Evolutionary conservation across 2,113 vertebrate species (phyloP).

Genomic region (Hydrochoerus hydrochaeris): DNA sequence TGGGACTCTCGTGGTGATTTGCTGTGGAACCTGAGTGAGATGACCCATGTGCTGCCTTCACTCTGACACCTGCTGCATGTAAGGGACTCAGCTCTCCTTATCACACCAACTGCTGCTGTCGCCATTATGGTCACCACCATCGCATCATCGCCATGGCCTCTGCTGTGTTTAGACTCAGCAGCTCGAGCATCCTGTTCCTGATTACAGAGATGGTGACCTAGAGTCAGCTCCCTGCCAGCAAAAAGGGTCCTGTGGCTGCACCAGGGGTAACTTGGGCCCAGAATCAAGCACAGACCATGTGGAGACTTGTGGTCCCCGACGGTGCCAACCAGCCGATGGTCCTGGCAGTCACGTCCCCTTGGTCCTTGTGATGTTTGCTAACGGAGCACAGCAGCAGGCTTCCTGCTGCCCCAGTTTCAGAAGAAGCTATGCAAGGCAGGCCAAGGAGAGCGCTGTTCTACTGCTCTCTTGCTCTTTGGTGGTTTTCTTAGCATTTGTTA

Average conservation of each 20-base stretch:
- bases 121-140: not conserved
- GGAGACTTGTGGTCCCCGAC: not conserved
- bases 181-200: too few species aligned
- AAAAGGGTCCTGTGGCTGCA: not conserved
- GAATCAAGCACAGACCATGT: not conserved
- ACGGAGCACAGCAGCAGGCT: not conserved
- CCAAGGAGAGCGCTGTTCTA: accelerated
- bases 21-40: not conserved
- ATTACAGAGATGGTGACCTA: not conserved
- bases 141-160: accelerated
- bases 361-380: not conserved
- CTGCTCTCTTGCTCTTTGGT: not conserved
- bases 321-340: too few species aligned
- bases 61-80: accelerated
- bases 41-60: accelerated
- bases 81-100: accelerated
- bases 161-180: accelerated
- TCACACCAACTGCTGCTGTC: not conserved
- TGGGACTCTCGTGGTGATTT: accelerated
- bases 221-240: not conserved
- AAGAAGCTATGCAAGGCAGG: not conserved
- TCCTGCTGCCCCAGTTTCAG: not conserved
- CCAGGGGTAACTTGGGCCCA: too few species aligned
- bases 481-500: not conserved
- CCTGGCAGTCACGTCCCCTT: accelerated